Evolutionary conservation across 1,140 invertebrate species (phyloP).

Genomic region (Ruditapes philippinarum): DNA sequence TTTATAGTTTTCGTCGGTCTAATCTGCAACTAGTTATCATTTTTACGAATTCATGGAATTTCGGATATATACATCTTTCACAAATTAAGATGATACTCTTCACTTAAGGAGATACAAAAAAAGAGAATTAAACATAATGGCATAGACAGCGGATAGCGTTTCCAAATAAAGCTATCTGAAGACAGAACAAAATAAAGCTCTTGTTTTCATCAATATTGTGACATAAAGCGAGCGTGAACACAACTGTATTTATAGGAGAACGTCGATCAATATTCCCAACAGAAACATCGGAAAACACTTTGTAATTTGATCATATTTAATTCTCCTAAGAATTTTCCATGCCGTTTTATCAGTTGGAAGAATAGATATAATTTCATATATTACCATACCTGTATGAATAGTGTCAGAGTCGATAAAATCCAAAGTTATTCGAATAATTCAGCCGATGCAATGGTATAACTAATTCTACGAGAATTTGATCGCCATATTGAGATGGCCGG

Average conservation of each 20-base stretch:
- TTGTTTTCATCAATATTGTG: slow-evolving; percentile 39
- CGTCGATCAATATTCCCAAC: neutral
- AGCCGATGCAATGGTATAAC: neutral
- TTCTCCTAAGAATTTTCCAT: neutral
- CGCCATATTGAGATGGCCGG: slow-evolving; percentile 30
- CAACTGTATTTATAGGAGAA: slow-evolving; percentile 19
- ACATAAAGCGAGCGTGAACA: neutral
- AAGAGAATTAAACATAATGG: neutral
- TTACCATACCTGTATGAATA: slow-evolving; percentile 29
- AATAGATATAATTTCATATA: neutral
- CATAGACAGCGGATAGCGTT: neutral
- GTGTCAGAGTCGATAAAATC: neutral
- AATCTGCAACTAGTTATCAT: too few relatives aligned
- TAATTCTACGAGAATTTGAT: neutral
- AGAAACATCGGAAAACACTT: neutral
- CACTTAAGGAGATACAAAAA: too few relatives aligned
- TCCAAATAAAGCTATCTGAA: neutral
- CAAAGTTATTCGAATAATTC: neutral
- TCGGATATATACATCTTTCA: too few relatives aligned
- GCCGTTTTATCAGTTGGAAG: neutral
- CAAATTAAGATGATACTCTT: too few relatives aligned
- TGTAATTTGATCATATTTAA: neutral
- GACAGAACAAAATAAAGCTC: neutral
- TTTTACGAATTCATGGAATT: too few relatives aligned
- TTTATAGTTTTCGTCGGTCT: too few relatives aligned